phyloP scores from a whole-genome alignment of 2,888 invertebrate species.

The Phortica okadai region DNA sequence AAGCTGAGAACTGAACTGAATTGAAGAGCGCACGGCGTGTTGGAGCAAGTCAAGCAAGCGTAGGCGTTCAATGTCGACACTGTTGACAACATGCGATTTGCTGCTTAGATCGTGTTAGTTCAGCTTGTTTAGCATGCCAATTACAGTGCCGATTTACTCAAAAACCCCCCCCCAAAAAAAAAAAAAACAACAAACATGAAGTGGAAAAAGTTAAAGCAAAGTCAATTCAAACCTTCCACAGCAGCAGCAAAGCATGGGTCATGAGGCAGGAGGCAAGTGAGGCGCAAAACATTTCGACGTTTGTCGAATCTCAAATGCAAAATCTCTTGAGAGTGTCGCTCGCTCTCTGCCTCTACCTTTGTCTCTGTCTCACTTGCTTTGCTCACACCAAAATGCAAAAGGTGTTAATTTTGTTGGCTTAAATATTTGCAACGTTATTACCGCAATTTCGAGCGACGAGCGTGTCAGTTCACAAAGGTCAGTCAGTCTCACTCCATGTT shows the following conservation, averaged over 20 bases:
- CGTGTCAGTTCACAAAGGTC: conserved; percentile 76
- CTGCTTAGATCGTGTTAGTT: conserved; percentile 63
- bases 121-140: conserved; percentile 69
- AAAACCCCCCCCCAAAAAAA: neutral
- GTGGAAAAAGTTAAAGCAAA: neutral
- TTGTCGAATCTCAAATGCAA: conserved; percentile 68
- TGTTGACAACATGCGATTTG: conserved; percentile 45
- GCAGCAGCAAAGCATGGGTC: neutral
- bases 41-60: conserved; percentile 20
- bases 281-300: conserved; percentile 6
- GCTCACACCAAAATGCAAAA: conserved; percentile 59
- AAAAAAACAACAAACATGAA: neutral
- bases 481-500: neutral
- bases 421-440: conserved; percentile 76
- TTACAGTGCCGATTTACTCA: conserved; percentile 45
- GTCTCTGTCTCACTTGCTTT: neutral
- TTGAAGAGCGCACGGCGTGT: neutral
- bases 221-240: neutral
- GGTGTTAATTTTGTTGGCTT: conserved; percentile 76
- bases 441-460: conserved; percentile 74
- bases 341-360: conserved; percentile 48
- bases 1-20: neutral
- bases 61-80: conserved; percentile 44
- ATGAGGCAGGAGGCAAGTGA: neutral
- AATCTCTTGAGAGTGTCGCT: conserved; percentile 59